Evolutionary conservation across 2,888 invertebrate genomes (phyloP).

Genomic region (Melinopterus prodromus): DNA sequence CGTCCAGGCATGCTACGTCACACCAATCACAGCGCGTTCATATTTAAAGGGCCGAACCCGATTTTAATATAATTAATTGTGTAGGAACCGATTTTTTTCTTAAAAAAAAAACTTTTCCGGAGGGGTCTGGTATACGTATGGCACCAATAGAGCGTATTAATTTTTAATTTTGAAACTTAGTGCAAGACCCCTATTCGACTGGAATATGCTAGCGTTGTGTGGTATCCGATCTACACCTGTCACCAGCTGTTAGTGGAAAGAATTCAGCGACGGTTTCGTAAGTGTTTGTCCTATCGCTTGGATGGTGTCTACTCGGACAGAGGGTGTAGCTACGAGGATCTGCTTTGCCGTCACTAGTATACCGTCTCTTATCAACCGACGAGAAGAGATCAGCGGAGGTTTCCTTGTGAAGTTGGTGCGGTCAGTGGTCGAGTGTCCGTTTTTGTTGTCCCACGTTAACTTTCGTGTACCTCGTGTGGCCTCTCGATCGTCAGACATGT

Average conservation of each 20-base stretch:
- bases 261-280: neutral
- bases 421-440: neutral
- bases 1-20: no score
- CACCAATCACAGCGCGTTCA: no score
- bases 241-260: neutral
- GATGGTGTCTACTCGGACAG: neutral
- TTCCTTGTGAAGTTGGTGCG: neutral
- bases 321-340: neutral
- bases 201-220: neutral
- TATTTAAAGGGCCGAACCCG: no score
- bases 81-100: no score
- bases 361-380: neutral
- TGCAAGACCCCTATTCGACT: no score
- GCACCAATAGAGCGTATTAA: no score
- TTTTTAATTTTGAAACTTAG: no score
- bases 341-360: neutral
- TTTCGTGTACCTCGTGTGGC: neutral
- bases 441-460: neutral
- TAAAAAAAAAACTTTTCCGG: no score
- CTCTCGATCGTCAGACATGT: neutral
- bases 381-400: neutral
- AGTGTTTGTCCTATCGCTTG: neutral
- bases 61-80: no score
- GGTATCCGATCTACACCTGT: neutral
- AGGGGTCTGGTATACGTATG: no score